These are phyloP conservation scores for Gambusia affinis DNA, from an alignment of 2,113 vertebrate species.

Conservation along the genomic window DNA sequence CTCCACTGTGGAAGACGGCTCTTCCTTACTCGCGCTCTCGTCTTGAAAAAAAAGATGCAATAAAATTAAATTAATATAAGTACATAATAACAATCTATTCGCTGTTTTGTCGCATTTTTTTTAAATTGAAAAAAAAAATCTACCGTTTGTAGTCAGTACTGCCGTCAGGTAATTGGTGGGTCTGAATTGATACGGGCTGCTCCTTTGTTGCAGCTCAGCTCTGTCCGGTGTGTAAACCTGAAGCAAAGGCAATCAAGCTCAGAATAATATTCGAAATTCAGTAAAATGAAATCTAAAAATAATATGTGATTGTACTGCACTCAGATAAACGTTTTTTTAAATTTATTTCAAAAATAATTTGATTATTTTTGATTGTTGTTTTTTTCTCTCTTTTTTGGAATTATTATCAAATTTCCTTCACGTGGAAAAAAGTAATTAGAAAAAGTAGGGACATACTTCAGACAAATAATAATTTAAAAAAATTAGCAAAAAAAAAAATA, in stretches of 20 bases:
- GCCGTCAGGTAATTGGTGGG: slow-evolving; percentile 81
- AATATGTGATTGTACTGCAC: background rate
- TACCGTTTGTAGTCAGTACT: slow-evolving; percentile 83
- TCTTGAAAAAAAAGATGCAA: slow-evolving; percentile 65
- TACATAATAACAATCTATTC: slow-evolving; percentile 38
- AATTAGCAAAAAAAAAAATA: too few relatives aligned
- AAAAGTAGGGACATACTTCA: background rate
- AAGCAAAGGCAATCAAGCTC: slow-evolving; percentile 44
- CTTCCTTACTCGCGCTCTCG: slow-evolving; percentile 90
- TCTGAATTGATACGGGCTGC: slow-evolving; percentile 78
- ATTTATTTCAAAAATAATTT: background rate
- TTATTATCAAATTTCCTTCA: background rate
- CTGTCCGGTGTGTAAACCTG: slow-evolving; percentile 88
- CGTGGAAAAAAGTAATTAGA: background rate
- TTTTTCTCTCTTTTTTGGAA: background rate
- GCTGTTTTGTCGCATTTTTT: background rate
- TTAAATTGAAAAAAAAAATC: slow-evolving; percentile 1
- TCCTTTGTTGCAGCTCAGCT: slow-evolving; percentile 83
- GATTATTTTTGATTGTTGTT: background rate
- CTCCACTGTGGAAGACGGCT: slow-evolving; percentile 91
- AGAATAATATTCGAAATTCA: background rate
- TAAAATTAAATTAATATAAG: background rate
- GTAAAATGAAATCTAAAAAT: slow-evolving; percentile 4
- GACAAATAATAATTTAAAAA: too few relatives aligned
- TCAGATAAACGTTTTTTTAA: too few relatives aligned